These are phyloP conservation scores for Protobothrops mucrosquamatus DNA, from an alignment of 2,113 vertebrate species.

Conservation along the genomic window DNA sequence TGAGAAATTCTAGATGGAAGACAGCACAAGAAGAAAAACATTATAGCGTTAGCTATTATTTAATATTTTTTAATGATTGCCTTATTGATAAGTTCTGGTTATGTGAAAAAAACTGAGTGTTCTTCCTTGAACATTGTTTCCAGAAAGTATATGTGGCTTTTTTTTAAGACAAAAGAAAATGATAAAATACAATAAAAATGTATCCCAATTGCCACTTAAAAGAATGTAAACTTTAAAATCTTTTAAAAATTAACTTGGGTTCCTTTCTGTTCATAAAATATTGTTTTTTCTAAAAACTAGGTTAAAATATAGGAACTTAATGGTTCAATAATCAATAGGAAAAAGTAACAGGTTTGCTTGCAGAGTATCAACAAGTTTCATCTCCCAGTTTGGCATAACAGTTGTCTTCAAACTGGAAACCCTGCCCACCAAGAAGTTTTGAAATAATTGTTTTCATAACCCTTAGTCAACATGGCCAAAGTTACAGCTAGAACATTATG, in stretches of 20 bases:
- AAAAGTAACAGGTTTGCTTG: neutral
- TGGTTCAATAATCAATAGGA: neutral
- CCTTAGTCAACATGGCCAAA: neutral
- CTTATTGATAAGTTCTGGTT: neutral
- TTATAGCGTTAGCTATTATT: neutral
- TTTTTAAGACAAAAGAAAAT: neutral
- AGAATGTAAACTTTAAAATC: neutral
- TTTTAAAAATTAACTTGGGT: neutral
- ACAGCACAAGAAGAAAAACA: neutral
- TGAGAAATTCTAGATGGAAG: neutral
- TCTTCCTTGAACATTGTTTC: constrained; percentile 31
- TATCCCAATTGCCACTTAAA: neutral
- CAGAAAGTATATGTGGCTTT: neutral
- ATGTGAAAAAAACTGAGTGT: constrained; percentile 14
- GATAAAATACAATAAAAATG: neutral
- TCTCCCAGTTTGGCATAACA: neutral
- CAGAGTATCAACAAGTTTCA: neutral
- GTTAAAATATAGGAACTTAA: neutral
- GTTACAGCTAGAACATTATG: neutral
- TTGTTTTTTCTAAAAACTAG: neutral
- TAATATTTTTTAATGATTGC: neutral
- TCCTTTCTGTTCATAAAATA: neutral
- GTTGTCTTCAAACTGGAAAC: neutral
- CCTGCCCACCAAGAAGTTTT: neutral
- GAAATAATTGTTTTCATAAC: neutral